A percentile compares a stretch with the other conserved stretches of the same genome.
Conservation (phyloP, 2,888 invertebrate species). For the Germaria angustata region DNA sequence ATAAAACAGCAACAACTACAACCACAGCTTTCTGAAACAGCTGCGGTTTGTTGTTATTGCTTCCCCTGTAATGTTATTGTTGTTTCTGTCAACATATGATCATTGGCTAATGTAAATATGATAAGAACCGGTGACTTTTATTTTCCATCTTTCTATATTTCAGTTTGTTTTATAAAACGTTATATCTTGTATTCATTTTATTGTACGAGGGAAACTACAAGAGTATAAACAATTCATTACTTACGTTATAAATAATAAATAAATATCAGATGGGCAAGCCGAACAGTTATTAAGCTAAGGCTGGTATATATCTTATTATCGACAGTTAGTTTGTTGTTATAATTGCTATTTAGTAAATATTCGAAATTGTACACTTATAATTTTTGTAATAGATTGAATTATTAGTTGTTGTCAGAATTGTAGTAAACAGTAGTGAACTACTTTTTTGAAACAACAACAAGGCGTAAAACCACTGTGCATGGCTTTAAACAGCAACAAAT, state of each 20-base stretch:
- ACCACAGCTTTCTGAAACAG: background rate
- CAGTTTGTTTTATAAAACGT: background rate
- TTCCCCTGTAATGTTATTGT: conserved; percentile 1
- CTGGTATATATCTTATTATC: background rate
- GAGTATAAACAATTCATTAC: background rate
- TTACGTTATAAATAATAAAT: no score
- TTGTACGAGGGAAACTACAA: background rate
- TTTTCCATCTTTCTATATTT: conserved; percentile 16
- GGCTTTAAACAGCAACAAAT: conserved; percentile 44
- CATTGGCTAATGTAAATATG: background rate
- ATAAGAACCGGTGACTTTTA: conserved; percentile 46
- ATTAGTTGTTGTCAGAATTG: conserved; percentile 53
- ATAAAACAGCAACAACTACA: conserved; percentile 9
- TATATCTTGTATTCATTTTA: background rate
- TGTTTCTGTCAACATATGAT: conserved; percentile 35
- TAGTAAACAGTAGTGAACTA: conserved; percentile 59
- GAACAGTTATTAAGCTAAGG: no score
- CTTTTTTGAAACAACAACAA: conserved; percentile 57
- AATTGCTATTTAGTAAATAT: conserved; percentile 37
- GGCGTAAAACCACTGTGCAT: conserved; percentile 56
- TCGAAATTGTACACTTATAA: conserved; percentile 47
- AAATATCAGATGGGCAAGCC: no score
- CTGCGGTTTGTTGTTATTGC: conserved; percentile 47
- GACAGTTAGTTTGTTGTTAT: conserved; percentile 6
- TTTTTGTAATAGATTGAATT: conserved; percentile 64